Evolutionary conservation across 2,797 vertebrate genomes (phyloP), one percentile per base, ranked within the genome.

Genomic region (Enteromius trimaculatus): DNA sequence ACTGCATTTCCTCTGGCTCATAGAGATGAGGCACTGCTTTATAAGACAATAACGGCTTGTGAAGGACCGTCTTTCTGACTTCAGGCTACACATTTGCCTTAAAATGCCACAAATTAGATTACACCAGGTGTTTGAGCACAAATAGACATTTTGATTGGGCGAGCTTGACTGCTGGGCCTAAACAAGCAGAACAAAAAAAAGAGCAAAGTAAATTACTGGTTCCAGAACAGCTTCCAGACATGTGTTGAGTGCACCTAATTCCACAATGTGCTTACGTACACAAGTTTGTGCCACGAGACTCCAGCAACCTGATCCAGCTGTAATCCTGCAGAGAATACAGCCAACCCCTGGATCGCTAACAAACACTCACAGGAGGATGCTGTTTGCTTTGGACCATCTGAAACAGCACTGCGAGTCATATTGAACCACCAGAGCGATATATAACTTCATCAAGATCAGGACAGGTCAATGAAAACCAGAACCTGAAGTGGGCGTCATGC

Each of bases 51-150:
- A 65, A 53, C 9, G 9, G 23, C 11, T 37, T 62, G 66, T 60
- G 53, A 14, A 19, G 64, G 14, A 55, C 31, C 26, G 8, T 39
- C 19, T 76, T 31, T 68, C 29, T 75, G 70, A 53, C 70, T 66
- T 75, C 58, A 82, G 70, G n/a, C 60, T 42, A 66, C 23, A 65
- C 44, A 31, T 72, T n/a, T 72, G 58, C 58, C 47, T 66, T 75
- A 53, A 82, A 69, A 13, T 17, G 10, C 53, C 58, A 11, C 17
- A 64, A 47, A 87, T 87, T 84, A 79, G 37, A 87, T 84, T 82
- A 83, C 64, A 79, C 76, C 83, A 85, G 77, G 80, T 83, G 86
- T 83, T 82, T 49, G 70, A 80, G 76, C 65, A 77, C 80, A 85
- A 85, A 85, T 37, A 85, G 65, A 85, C 39, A 26, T 82, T 77